Evolutionary conservation across 2,113 vertebrate species (phyloP).

Genomic region (Accipiter cooperii): DNA sequence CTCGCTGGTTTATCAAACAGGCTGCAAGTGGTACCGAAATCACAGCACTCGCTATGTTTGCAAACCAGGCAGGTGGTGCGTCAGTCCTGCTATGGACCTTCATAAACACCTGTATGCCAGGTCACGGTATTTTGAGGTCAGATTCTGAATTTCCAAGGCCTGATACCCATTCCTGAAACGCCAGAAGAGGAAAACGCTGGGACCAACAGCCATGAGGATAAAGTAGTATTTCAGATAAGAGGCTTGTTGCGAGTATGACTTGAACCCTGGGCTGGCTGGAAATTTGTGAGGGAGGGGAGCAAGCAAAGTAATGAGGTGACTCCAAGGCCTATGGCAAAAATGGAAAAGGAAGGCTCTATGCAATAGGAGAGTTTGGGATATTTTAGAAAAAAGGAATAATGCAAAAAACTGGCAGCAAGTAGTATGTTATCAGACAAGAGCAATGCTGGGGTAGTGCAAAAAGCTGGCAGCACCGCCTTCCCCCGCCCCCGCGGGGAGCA

Average conservation of each 20-base stretch:
- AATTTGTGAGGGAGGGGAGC: not conserved
- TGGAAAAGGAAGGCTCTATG: not conserved
- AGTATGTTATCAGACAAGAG: not conserved
- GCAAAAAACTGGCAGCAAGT: not conserved
- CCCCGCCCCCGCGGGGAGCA: not conserved
- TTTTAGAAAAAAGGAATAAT: not conserved
- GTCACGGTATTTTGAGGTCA: not conserved
- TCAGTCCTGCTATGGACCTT: not conserved
- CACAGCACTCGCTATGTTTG: not conserved
- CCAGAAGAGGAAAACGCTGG: not conserved
- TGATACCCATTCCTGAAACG: not conserved
- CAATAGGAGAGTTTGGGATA: too few relatives aligned
- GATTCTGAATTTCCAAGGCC: not conserved
- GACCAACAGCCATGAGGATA: not conserved
- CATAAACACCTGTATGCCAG: not conserved
- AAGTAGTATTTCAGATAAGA: not conserved
- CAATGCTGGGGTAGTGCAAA: not conserved
- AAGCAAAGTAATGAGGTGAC: not conserved
- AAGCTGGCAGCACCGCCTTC: not conserved
- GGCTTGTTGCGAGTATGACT: not conserved
- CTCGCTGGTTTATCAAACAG: not conserved
- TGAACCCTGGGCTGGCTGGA: not conserved
- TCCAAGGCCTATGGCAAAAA: not conserved
- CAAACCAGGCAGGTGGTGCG: not conserved
- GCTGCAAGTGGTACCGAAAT: not conserved